A percentile compares a stretch with the other conserved stretches of the same genome.
These are phyloP conservation scores for Papilio elwesi DNA, from an alignment of 2,888 invertebrate genomes.

Conservation along the genomic window DNA sequence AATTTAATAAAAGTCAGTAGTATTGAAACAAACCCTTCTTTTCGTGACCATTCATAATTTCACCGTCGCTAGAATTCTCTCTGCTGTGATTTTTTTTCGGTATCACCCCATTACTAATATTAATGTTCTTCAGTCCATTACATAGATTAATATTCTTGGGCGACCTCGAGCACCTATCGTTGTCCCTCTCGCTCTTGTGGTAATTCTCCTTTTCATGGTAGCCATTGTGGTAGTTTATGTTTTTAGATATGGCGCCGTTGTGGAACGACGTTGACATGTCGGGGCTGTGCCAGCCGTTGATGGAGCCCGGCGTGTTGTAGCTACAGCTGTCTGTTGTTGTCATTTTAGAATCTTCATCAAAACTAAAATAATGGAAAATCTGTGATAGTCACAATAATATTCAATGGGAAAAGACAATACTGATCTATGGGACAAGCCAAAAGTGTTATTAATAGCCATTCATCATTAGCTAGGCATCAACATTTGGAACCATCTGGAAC, in stretches of 20 bases:
- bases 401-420: background rate
- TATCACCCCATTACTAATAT: constrained; percentile 73
- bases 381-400: too few species aligned
- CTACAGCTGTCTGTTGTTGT: constrained; percentile 85
- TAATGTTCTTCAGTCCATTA: constrained; percentile 76
- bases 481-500: too few species aligned
- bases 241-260: constrained; percentile 78
- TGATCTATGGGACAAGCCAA: too few species aligned
- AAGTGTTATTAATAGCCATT: too few species aligned
- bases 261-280: constrained; percentile 70
- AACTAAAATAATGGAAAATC: constrained; percentile 60
- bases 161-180: constrained; percentile 62
- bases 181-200: constrained; percentile 55
- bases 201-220: constrained; percentile 65
- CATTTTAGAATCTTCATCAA: constrained; percentile 84
- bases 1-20: constrained; percentile 3
- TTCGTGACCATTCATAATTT: constrained; percentile 69
- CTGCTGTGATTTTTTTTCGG: constrained; percentile 71
- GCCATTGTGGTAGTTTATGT: constrained; percentile 70
- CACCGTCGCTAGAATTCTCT: constrained; percentile 70
- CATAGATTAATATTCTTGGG: constrained; percentile 76
- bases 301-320: constrained; percentile 79
- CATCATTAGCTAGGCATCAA: too few species aligned
- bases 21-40: constrained; percentile 60
- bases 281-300: constrained; percentile 85